Evolutionary conservation across 2,113 vertebrate species (phyloP).

Genomic region (Misgurnus anguillicaudatus): DNA sequence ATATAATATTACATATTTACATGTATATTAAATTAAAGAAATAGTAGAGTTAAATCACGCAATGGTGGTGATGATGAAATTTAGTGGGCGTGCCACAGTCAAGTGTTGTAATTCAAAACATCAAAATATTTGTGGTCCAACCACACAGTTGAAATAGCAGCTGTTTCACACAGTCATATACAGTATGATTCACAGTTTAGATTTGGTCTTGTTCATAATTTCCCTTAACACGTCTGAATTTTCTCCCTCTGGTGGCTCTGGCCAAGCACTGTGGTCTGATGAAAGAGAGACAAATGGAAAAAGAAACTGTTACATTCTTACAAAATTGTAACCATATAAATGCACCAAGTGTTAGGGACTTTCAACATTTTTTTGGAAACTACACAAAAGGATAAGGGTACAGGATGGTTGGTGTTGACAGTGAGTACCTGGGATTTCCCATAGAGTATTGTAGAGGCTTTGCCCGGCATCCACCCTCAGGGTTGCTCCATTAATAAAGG

Average conservation of each 20-base stretch:
- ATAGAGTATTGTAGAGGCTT: conserved; percentile 70
- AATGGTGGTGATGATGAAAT: background rate
- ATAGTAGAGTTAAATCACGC: background rate
- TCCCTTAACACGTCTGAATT: conserved; percentile 75
- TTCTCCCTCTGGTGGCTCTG: conserved; percentile 78
- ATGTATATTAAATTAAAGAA: background rate
- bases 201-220: conserved; percentile 66
- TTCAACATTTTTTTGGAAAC: background rate
- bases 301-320: background rate
- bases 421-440: conserved; percentile 79
- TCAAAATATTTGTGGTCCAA: background rate
- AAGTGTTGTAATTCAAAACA: background rate
- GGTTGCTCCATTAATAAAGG: conserved; percentile 86
- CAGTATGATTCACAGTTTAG: conserved; percentile 66
- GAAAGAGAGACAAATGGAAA: conserved; percentile 11
- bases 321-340: too few relatives aligned
- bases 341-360: background rate
- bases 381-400: background rate
- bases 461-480: conserved; percentile 85
- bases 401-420: background rate
- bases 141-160: conserved; percentile 3
- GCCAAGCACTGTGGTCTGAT: conserved; percentile 83
- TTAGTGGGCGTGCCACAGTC: background rate
- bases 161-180: background rate
- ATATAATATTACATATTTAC: background rate